Conservation (phyloP, 2,888 invertebrate species). For the Nebria brevicollis region DNA sequence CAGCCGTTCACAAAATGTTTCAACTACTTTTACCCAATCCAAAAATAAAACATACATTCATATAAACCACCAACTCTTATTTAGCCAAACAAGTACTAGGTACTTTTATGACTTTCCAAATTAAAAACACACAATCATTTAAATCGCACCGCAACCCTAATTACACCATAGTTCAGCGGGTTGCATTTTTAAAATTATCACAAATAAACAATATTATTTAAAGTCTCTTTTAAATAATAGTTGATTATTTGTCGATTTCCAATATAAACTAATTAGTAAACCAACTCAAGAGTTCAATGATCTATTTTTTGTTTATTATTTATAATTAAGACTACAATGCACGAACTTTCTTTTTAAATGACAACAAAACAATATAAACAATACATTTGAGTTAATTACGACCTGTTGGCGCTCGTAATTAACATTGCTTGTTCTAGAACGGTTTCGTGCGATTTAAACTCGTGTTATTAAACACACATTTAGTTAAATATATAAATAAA, state of each 20-base stretch:
- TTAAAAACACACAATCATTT: not conserved
- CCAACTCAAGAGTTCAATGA: not conserved
- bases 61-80: not conserved
- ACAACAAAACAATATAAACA: not conserved
- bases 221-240: not conserved
- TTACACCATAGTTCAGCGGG: not conserved
- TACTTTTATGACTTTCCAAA: not conserved
- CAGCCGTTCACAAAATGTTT: conserved; percentile 34
- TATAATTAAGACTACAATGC: not conserved
- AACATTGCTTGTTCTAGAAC: not conserved
- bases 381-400: not conserved
- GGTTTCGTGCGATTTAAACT: not conserved
- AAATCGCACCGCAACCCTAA: not conserved
- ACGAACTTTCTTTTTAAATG: not conserved
- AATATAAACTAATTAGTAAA: too few species aligned
- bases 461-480: not conserved
- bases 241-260: not conserved
- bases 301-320: not conserved
- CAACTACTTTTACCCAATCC: not conserved
- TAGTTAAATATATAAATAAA: not conserved
- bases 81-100: not conserved
- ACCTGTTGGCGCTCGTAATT: not conserved
- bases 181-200: not conserved
- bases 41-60: not conserved
- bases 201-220: too few species aligned